phyloP scores from a whole-genome alignment of 2,888 invertebrate species.

The Perizoma affinitatum region DNA sequence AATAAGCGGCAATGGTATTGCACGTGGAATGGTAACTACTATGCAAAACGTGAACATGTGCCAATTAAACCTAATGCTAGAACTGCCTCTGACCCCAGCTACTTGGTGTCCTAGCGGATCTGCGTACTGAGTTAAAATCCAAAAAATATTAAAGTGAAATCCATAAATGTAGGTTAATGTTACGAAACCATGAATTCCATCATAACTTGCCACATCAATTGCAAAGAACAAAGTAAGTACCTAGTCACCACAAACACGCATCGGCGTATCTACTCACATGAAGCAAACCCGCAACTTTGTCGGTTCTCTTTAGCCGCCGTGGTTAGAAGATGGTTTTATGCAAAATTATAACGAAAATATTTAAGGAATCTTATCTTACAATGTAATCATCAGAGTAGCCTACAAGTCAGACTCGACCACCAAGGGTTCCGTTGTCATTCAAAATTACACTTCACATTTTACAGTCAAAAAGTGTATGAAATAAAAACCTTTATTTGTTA shows the following conservation, averaged over 20 bases:
- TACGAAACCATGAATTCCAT: constrained; percentile 9
- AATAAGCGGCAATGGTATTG: too few species aligned
- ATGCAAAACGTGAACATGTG: too few species aligned
- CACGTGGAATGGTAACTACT: too few species aligned
- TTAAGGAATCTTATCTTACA: background rate
- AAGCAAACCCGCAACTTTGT: constrained; percentile 14
- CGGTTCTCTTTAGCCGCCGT: constrained; percentile 7
- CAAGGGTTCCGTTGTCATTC: too few species aligned
- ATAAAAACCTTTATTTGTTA: background rate
- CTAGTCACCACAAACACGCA: constrained; percentile 23
- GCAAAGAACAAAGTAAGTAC: constrained; percentile 22
- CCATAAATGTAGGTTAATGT: constrained; percentile 1
- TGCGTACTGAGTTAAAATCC: too few species aligned
- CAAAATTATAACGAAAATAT: background rate
- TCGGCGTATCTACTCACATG: constrained; percentile 13
- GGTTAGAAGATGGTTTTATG: constrained; percentile 9
- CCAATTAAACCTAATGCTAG: too few species aligned
- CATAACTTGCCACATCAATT: constrained; percentile 24
- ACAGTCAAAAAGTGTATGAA: too few species aligned
- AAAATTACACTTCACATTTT: too few species aligned
- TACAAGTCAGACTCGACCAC: too few species aligned
- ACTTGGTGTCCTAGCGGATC: too few species aligned
- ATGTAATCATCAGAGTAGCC: background rate
- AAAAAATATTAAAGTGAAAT: too few species aligned
- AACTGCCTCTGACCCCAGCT: too few species aligned